Conservation (phyloP, 2,113 vertebrate genomes). For the Epinephelus fuscoguttatus region DNA sequence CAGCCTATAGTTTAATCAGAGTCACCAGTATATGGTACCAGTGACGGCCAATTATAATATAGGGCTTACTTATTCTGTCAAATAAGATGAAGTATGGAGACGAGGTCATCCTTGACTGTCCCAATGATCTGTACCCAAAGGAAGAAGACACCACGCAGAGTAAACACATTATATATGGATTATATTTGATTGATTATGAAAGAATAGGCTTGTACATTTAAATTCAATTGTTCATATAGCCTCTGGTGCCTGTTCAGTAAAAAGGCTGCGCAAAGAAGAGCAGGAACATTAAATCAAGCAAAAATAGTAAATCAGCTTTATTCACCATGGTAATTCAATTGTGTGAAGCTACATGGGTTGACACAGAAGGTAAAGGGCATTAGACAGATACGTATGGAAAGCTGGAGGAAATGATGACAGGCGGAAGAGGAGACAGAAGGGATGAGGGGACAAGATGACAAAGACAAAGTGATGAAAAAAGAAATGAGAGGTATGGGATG, state of each 20-base stretch:
- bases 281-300: not conserved
- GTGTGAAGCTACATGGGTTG: not conserved
- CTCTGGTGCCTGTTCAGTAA: not conserved
- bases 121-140: not conserved
- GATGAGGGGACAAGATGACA: no score
- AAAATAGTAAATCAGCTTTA: not conserved
- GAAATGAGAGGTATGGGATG: slow-evolving; percentile 1
- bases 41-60: no score
- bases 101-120: not conserved
- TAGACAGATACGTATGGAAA: not conserved
- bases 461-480: not conserved
- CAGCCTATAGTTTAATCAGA: not conserved
- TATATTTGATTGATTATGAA: not conserved
- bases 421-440: not conserved
- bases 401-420: not conserved
- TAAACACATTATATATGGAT: not conserved
- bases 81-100: not conserved
- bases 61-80: no score
- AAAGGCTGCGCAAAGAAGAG: not conserved
- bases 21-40: not conserved
- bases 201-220: not conserved
- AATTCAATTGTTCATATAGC: not conserved
- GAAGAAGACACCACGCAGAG: not conserved
- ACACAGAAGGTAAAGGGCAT: not conserved
- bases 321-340: not conserved